These are phyloP conservation scores for Dendrophyllia cribrosa DNA, from an alignment of 64 coral and sea anemone genomes.

Conservation along the genomic window DNA sequence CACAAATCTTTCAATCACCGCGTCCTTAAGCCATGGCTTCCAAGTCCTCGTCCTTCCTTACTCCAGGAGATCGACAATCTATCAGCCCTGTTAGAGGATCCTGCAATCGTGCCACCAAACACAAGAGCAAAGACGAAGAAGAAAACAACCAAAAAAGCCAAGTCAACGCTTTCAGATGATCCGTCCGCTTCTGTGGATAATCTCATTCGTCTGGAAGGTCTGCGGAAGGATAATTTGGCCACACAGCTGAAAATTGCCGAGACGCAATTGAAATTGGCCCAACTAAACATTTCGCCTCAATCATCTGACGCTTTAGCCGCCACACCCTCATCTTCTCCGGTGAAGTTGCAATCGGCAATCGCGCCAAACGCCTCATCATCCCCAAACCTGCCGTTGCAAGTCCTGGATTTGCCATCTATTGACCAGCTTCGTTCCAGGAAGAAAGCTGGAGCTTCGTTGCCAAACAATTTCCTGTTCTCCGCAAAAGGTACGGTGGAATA, in stretches of 20 bases:
- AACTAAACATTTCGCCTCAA: background rate
- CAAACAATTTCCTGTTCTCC: constrained; percentile 46
- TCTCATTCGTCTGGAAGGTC: background rate
- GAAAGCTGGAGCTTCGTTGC: background rate
- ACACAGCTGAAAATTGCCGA: background rate
- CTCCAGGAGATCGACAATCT: background rate
- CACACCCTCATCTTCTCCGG: constrained; percentile 1
- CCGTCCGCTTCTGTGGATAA: background rate
- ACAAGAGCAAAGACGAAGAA: background rate
- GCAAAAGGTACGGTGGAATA: constrained; percentile 51
- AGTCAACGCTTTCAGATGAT: background rate
- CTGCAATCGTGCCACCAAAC: background rate
- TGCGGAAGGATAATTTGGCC: background rate
- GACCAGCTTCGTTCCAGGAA: constrained; percentile 42
- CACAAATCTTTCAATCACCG: too few species aligned
- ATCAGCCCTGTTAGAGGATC: background rate
- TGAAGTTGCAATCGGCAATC: background rate
- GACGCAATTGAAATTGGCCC: background rate
- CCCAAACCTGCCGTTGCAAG: background rate
- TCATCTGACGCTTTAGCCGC: background rate
- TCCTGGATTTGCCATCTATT: background rate
- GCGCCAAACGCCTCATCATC: background rate
- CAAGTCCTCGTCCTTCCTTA: background rate
- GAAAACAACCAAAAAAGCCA: background rate
- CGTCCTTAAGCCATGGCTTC: too few species aligned